Evolutionary conservation across 2,113 vertebrate species (phyloP), one percentile per base, ranked within the genome.

Genomic region (Archocentrus centrarchus): DNA sequence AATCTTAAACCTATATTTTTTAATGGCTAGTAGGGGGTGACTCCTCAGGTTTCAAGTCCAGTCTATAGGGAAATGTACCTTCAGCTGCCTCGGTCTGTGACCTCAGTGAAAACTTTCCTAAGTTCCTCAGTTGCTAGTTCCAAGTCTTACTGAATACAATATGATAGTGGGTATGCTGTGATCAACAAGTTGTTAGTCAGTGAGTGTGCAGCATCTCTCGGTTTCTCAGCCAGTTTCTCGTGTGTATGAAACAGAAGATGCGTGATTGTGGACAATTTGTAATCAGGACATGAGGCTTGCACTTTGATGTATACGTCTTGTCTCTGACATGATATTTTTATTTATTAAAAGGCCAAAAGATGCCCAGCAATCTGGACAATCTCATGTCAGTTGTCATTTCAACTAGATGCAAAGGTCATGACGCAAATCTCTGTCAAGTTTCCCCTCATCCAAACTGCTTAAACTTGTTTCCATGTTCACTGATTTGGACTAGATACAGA

Each of bases 301-400:
- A 32, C n/a, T 77, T 76, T 86, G 82, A 78, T 75, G 20, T 61
- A 11, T 39, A 39, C 5, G 18, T 6, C 37, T 27, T 30, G 70
- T 79, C 62, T 79, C 3, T 79, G 64, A n/a, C 3, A 41, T 55
- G 44, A 20, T 2, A 37, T 59, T 68, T 86, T 77, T 86, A 75
- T 77, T n/a, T 53, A 75, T 86, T 79, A 44, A 90, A 90, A 91
- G 86, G 86, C 83, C 86, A 91, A 55, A 37, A 18, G 41, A 86
- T 80, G 73, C 17, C 18, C 82, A 85, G 59, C 86, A 91, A 87
- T 91, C 80, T 82, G 84, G 62, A 70, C 10, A 9, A 86, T 85
- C 84, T 84, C 3, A 3, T 79, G 85, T 86, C 79, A 86, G 61
- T 59, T 79, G 82, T 88, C 60, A 77, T 85, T 88, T 89, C 24